Evolutionary conservation across 2,888 invertebrate species (phyloP), one percentile per base, ranked within the genome.

Genomic region (Troides oblongomaculatus): DNA sequence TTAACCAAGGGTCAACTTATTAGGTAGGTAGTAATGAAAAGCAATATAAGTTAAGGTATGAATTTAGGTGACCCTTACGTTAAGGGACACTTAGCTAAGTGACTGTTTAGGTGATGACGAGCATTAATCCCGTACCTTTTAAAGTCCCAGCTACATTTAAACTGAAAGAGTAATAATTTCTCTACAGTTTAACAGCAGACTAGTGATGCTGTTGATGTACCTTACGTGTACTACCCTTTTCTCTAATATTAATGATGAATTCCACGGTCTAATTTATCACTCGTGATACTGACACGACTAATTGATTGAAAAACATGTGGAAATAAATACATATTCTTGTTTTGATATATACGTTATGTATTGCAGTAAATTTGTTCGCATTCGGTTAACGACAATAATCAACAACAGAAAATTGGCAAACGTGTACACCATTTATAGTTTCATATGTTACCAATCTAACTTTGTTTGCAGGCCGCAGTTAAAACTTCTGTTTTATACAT

Each of bases 351-450:
- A 0, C n/a, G 5, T 56, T 1, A 2, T 21, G n/a, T n/a, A 56
- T 56, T 21, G 57, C 21, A 60, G 18, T 60, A 1, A 12, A 4
- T 18, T 36, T 36, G 60, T 64, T 36, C 64, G 53, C 57, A 56
- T 64, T 36, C 64, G 53, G 18, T 18, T 30, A 57, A 57, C 56
- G 57, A 23, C 56, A 17, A 57, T n/a, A 56, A 21, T 57, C 39
- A 64, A 64, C 25, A 36, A 17, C 10, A 0, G 62, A 53, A 36
- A 56, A 30, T 56, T 64, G 64, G 64, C 64, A 64, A 64, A 57
- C n/a, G 18, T 21, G n/a, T 56, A 64, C 2, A 25, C 36, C 64
- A 39, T 64, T 64, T 60, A 60, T 57, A 57, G 57, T 39, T 10
- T 57, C 57, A 18, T 21, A 18, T 57, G 12, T 57, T 57, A 23